These are phyloP conservation scores for Drosophila mojavensis DNA, from an alignment of 1,140 invertebrate species.

Conservation along the genomic window DNA sequence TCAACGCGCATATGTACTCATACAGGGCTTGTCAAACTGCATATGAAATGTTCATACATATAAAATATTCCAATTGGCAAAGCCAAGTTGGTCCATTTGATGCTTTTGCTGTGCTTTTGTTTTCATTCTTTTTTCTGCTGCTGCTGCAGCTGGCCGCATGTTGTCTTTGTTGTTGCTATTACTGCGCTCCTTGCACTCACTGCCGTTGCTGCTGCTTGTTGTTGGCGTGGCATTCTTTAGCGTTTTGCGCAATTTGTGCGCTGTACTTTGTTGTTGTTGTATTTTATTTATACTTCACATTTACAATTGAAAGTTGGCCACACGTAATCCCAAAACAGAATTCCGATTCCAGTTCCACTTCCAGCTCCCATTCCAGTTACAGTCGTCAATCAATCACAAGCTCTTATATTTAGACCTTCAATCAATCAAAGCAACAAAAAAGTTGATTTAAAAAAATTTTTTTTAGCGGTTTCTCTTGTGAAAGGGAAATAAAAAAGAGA, in stretches of 20 bases:
- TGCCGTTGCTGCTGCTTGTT: conserved; percentile 43
- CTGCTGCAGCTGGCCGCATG: conserved; percentile 38
- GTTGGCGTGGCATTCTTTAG: conserved; percentile 65
- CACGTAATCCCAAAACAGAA: conserved; percentile 33
- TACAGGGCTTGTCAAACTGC: conserved; percentile 37
- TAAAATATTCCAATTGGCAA: conserved; percentile 60
- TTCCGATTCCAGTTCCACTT: conserved; percentile 31
- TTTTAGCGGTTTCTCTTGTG: conserved; percentile 19
- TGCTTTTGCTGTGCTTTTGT: conserved; percentile 52
- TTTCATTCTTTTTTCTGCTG: conserved; percentile 47
- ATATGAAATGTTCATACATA: conserved; percentile 32
- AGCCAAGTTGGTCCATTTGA: conserved; percentile 71
- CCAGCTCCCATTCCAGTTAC: conserved; percentile 18
- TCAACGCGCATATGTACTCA: conserved; percentile 9
- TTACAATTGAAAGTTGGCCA: conserved; percentile 46
- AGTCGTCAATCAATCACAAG: conserved; percentile 26
- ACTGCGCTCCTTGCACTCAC: conserved; percentile 25
- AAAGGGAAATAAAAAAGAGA: neutral
- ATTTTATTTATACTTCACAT: conserved; percentile 5
- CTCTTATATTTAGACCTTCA: neutral
- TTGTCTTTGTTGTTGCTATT: conserved; percentile 39
- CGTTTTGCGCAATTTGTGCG: conserved; percentile 75
- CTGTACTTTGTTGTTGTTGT: conserved; percentile 60
- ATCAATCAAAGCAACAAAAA: conserved; percentile 25
- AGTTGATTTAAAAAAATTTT: neutral